These are phyloP conservation scores for Porphyrio hochstetteri DNA, from an alignment of 2,113 vertebrate species.

Conservation along the genomic window DNA sequence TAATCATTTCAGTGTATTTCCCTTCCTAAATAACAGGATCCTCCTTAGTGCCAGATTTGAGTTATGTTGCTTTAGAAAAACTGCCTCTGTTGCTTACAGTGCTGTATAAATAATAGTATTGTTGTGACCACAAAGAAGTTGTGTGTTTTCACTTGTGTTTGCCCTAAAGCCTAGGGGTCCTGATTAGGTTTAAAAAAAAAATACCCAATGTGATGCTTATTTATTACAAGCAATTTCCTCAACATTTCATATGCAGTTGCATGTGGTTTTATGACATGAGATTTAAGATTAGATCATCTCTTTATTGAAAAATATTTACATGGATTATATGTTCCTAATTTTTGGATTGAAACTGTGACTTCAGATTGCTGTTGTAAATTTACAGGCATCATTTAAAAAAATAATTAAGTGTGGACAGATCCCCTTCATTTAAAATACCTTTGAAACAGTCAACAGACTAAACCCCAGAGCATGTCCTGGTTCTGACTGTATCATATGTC, in stretches of 20 bases:
- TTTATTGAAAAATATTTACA: neutral
- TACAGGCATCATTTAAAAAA: too few species aligned
- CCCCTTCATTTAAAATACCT: neutral
- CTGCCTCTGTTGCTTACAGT: neutral
- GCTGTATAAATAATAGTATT: neutral
- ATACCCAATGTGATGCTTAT: neutral
- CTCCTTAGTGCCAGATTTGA: neutral
- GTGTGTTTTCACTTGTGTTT: neutral
- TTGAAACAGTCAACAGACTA: neutral
- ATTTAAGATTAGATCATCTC: neutral
- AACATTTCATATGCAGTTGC: neutral
- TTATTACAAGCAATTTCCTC: neutral
- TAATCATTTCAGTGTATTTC: conserved; percentile 5
- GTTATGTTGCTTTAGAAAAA: neutral
- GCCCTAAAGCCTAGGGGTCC: neutral
- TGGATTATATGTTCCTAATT: neutral
- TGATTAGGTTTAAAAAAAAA: neutral
- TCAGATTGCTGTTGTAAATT: neutral
- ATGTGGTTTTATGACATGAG: neutral
- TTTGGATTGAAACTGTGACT: neutral
- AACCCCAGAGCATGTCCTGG: neutral
- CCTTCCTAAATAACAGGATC: neutral
- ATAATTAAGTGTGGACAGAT: neutral
- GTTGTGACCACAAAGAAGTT: neutral
- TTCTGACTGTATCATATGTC: neutral